A percentile compares a stretch with the other conserved stretches of the same genome.
Evolutionary conservation across 92 coral and sea anemone species (phyloP).

Genomic region (Heliopora coerulea): DNA sequence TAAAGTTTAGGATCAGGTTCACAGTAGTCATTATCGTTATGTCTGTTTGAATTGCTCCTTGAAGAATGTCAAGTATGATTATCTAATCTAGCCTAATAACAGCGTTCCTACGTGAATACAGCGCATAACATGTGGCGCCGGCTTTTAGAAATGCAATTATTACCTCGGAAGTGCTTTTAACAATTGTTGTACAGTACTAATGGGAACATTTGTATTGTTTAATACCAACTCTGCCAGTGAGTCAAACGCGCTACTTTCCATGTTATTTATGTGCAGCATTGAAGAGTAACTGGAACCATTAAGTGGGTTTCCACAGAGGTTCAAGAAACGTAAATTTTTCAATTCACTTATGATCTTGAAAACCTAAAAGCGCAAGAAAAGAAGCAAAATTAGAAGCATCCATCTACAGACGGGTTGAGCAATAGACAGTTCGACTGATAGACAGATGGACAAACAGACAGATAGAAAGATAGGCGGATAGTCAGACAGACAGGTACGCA

Average conservation of each 20-base stretch:
- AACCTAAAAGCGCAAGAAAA: constrained; percentile 51
- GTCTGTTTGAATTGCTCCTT: no score
- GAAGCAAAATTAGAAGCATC: background rate
- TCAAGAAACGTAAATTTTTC: constrained; percentile 63
- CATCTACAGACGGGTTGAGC: background rate
- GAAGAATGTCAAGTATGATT: no score
- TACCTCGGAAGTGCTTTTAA: constrained; percentile 71
- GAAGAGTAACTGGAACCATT: constrained; percentile 16
- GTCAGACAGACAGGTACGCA: no score
- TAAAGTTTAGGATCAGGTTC: no score
- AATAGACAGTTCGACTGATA: no score
- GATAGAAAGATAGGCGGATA: no score
- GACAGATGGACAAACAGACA: no score
- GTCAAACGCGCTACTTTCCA: constrained; percentile 4
- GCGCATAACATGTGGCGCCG: no score
- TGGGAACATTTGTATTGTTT: constrained; percentile 82
- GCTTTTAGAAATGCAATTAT: no score
- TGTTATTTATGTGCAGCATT: background rate
- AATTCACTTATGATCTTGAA: constrained; percentile 64
- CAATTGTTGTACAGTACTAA: constrained; percentile 64
- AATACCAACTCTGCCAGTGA: constrained; percentile 61
- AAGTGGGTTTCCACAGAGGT: constrained; percentile 70
- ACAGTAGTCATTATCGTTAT: no score
- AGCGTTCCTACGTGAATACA: no score
- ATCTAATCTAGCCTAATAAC: no score